Percentiles rank a stretch among this genome's conserved stretches.
phyloP scores from a whole-genome alignment of 1,140 invertebrate genomes.

The Pteromalus puparum region DNA sequence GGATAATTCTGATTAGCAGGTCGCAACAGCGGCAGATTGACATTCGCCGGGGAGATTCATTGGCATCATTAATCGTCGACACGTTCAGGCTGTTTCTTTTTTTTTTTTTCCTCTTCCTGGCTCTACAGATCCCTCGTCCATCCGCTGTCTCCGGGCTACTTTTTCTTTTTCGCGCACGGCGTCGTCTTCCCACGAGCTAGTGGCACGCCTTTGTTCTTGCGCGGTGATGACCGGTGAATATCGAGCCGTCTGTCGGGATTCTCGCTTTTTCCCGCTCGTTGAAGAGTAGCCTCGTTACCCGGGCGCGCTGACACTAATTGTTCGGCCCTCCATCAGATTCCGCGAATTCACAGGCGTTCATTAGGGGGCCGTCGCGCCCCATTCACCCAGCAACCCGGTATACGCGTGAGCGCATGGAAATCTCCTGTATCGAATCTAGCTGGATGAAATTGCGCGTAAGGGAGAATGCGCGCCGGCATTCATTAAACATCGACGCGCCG shows the following conservation, averaged over 20 bases:
- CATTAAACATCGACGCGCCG: background rate
- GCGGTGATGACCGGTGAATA: background rate
- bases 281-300: slow-evolving; percentile 22
- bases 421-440: background rate
- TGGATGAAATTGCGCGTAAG: too few relatives aligned
- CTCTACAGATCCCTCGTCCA: background rate
- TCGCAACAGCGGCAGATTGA: background rate
- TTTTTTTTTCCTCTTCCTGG: background rate
- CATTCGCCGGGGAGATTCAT: background rate
- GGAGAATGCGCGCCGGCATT: too few relatives aligned
- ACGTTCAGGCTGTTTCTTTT: background rate
- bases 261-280: background rate
- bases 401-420: background rate
- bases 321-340: slow-evolving; percentile 15
- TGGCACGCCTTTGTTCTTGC: background rate
- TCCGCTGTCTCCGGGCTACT: background rate
- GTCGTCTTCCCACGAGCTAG: background rate
- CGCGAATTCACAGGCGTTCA: slow-evolving; percentile 35
- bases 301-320: slow-evolving; percentile 17
- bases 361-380: background rate
- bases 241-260: background rate
- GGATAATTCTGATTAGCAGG: background rate
- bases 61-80: slow-evolving; percentile 8
- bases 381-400: background rate
- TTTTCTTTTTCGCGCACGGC: background rate